Evolutionary conservation across 2,888 invertebrate species (phyloP).

Genomic region (Melieria crassipennis): DNA sequence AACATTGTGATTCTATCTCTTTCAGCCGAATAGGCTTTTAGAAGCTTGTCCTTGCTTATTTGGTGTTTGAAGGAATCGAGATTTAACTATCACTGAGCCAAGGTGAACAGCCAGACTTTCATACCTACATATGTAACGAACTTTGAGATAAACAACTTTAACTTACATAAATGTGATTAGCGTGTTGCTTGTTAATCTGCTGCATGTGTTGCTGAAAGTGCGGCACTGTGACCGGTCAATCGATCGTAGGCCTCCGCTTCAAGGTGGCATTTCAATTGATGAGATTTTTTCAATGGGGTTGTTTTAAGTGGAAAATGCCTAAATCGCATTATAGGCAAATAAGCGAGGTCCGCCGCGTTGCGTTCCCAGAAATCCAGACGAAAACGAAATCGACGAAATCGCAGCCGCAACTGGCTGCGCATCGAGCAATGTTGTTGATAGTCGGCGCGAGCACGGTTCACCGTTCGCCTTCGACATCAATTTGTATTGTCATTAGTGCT

Average conservation of each 20-base stretch:
- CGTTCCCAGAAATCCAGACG: constrained; percentile 40
- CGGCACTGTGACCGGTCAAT: neutral
- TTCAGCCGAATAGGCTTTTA: too few relatives aligned
- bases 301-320: constrained; percentile 9
- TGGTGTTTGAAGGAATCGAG: too few relatives aligned
- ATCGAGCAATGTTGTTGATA: neutral
- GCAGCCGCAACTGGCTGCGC: neutral
- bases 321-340: neutral
- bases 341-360: constrained; percentile 11
- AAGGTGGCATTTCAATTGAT: constrained; percentile 6
- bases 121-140: too few relatives aligned
- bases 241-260: neutral
- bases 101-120: too few relatives aligned
- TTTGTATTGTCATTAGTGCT: constrained; percentile 39
- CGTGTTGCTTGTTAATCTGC: neutral
- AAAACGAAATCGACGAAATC: neutral
- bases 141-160: too few relatives aligned
- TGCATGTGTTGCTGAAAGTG: neutral
- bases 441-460: too few relatives aligned
- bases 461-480: constrained; percentile 21
- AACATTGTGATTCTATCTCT: too few relatives aligned
- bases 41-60: too few relatives aligned
- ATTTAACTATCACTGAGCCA: too few relatives aligned
- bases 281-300: neutral
- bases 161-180: neutral